Base-by-base conservation (phyloP, 2,113 vertebrate genomes). In the Turdus rufiventris region DNA sequence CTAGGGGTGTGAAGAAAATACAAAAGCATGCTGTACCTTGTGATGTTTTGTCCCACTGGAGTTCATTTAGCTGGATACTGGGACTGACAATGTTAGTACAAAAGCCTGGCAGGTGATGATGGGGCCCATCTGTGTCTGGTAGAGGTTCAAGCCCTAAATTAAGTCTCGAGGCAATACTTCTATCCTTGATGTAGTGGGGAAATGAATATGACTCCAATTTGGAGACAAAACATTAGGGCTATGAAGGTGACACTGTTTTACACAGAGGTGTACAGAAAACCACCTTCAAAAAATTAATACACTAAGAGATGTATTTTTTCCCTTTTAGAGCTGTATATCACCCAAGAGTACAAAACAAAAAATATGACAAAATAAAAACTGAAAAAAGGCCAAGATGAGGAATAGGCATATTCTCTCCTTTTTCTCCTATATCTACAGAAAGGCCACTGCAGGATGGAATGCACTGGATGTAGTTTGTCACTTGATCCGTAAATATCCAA, bases 81-180 rank as follows among this genome's bases (percentile, higher is more conserved):
- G 73, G 51, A 20, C 68, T 56, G 87, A 92, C 36, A 74, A 12
- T 1, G 0, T 36, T 77, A 94, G 87, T 43, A 3, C 2, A 18
- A 34, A 34, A 88, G 72, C 87, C 51, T 85, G 91, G 85, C 51
- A 87, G 73, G 48, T 21, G 18, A 38, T 51, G 74, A 90, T 33
- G 72, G 86, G 34, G 25, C 47, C 86, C 84, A 70, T 87, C 93
- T 95, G 84, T 94, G 56, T 85, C 78, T 87, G 82, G 67, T 66
- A 92, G 36, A 73, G 53, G 65, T 74, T 95, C 89, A 88, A 83
- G 88, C 43, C 6, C 71, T 79, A 93, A 97, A 93, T 96, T 95
- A 95, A 67, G 67, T 94, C 93, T 75, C 72, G 58, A 93, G 34
- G 43, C 45, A 87, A 68, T 40, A 36, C 7, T 85, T 87, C 56